phyloP scores from a whole-genome alignment of 2,113 vertebrate genomes.

The Polyodon spathula region DNA sequence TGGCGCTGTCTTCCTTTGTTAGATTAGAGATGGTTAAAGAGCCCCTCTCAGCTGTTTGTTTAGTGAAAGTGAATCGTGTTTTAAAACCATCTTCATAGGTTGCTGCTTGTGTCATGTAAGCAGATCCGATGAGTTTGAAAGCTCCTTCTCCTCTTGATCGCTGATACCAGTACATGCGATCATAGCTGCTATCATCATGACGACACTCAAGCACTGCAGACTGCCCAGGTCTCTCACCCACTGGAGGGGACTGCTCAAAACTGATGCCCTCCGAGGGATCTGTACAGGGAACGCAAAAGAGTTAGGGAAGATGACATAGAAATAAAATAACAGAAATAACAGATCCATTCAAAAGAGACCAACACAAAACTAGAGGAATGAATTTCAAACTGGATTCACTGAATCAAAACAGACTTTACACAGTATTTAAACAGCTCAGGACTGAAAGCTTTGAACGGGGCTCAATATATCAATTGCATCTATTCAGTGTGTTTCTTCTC shows the following conservation, averaged over 20 bases:
- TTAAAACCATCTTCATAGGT: constrained; percentile 18
- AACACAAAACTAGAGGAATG: no score
- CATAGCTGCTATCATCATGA: constrained; percentile 14
- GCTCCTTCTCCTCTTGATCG: not conserved
- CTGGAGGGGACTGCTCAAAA: constrained; percentile 17
- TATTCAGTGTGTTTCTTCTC: no score
- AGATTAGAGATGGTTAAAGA: constrained; percentile 19
- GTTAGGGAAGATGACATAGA: not conserved
- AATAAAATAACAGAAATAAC: not conserved
- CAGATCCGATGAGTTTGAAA: constrained; percentile 29
- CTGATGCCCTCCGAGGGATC: constrained; percentile 17
- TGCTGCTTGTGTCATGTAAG: not conserved
- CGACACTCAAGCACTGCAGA: constrained; percentile 23
- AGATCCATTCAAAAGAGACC: no score
- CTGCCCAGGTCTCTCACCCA: not conserved
- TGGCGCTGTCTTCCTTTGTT: constrained; percentile 17
- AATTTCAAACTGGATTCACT: no score
- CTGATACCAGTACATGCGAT: constrained; percentile 39
- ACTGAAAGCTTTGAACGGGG: no score
- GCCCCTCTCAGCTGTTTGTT: constrained; percentile 9
- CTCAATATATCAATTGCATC: no score
- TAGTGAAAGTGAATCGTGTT: constrained; percentile 13
- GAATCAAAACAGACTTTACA: no score
- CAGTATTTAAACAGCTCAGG: no score
- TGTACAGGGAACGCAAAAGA: constrained; percentile 12